Conservation (phyloP, 2,113 vertebrate genomes). For the Cinclus cinclus region DNA sequence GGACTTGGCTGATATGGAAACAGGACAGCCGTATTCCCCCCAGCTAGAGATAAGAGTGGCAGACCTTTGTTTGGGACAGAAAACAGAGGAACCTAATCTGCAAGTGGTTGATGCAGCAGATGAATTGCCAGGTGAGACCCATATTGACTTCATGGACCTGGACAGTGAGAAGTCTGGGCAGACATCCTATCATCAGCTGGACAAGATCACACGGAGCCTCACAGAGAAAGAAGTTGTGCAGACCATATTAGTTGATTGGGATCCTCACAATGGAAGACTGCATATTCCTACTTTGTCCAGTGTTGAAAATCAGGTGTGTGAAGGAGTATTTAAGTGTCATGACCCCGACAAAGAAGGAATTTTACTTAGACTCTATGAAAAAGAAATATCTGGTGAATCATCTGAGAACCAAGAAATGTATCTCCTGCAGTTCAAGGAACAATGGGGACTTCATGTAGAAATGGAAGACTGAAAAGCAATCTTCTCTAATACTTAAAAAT, state of each 20-base stretch:
- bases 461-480: constrained; percentile 57
- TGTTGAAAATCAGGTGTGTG: constrained; percentile 11
- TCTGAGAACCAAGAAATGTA: constrained; percentile 51
- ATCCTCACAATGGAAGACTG: constrained; percentile 64
- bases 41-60: neutral
- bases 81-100: neutral
- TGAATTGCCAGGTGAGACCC: neutral
- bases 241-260: constrained; percentile 71
- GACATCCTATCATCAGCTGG: neutral
- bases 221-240: neutral
- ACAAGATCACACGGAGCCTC: neutral
- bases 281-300: constrained; percentile 63
- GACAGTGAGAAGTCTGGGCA: neutral
- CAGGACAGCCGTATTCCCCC: neutral
- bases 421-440: constrained; percentile 73
- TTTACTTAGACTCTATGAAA: constrained; percentile 68
- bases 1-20: neutral
- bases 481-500: neutral
- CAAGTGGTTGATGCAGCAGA: neutral
- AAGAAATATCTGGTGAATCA: constrained; percentile 6
- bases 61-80: neutral
- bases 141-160: neutral
- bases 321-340: neutral
- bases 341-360: neutral
- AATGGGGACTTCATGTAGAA: constrained; percentile 76